phyloP scores from a whole-genome alignment of 2,888 invertebrate genomes.

The Thumatha senex region DNA sequence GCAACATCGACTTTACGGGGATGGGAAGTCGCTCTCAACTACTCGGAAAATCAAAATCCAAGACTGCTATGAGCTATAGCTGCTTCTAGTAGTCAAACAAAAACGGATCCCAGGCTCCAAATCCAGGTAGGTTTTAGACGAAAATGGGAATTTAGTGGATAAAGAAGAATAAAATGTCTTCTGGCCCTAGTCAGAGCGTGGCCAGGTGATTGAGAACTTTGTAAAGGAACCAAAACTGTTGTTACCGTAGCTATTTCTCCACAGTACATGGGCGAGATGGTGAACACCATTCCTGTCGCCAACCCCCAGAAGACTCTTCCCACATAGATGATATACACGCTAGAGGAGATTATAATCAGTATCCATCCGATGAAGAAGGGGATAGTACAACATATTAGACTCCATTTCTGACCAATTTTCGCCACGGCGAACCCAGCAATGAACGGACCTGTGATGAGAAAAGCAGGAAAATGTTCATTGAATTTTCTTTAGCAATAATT shows the following conservation, averaged over 20 bases:
- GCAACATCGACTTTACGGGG: too few relatives aligned
- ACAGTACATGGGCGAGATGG: constrained; percentile 92
- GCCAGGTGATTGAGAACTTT: too few relatives aligned
- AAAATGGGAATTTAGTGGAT: too few relatives aligned
- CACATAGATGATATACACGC: constrained; percentile 76
- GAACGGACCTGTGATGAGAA: constrained; percentile 83
- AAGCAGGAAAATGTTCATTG: too few relatives aligned
- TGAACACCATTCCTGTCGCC: constrained; percentile 87
- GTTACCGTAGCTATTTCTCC: constrained; percentile 91
- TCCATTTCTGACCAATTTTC: constrained; percentile 87
- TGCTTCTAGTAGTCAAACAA: too few relatives aligned
- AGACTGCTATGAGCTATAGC: too few relatives aligned
- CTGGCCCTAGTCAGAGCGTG: too few relatives aligned
- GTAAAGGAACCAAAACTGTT: not conserved
- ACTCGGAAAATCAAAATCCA: too few relatives aligned
- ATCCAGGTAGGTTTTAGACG: too few relatives aligned
- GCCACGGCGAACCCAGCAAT: constrained; percentile 87
- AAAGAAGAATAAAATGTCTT: too few relatives aligned
- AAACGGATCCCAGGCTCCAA: too few relatives aligned
- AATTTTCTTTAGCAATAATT: not conserved
- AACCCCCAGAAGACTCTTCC: constrained; percentile 85
- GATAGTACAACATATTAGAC: constrained; percentile 85
- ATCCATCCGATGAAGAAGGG: constrained; percentile 89
- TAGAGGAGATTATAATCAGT: constrained; percentile 82
- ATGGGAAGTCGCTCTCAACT: too few relatives aligned